These are phyloP conservation scores for Penaeus monodon DNA, from an alignment of 2,888 invertebrate species.

Conservation along the genomic window DNA sequence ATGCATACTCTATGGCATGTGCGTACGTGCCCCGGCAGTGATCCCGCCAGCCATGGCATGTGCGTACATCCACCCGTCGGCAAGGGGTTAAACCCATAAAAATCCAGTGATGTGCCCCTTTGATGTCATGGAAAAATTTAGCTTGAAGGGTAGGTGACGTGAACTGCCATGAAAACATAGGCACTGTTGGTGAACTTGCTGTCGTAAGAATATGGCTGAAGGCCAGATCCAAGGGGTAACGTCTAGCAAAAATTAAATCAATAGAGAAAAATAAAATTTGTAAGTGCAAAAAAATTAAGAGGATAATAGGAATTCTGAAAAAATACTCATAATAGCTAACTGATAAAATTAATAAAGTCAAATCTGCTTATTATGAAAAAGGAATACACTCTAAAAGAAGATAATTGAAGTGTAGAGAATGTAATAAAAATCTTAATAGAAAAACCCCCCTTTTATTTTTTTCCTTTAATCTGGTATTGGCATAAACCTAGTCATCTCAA, in stretches of 20 bases:
- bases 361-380: not conserved
- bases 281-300: not conserved
- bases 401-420: not conserved
- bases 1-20: no score
- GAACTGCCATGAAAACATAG: no score
- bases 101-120: no score
- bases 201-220: no score
- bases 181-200: no score
- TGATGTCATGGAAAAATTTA: no score
- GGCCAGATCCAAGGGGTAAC: not conserved
- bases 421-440: not conserved
- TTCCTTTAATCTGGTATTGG: slow-evolving; percentile 83
- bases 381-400: not conserved
- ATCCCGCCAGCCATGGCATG: no score
- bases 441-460: slow-evolving; percentile 71
- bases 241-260: not conserved
- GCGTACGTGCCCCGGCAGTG: no score
- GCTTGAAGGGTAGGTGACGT: no score
- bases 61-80: no score
- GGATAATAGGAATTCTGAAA: not conserved
- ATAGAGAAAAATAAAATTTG: not conserved
- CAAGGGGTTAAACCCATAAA: no score
- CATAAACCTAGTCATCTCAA: slow-evolving; percentile 86
- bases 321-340: not conserved
- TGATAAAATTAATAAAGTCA: not conserved